phyloP scores from a whole-genome alignment of 2,113 vertebrate species.

The Pituophis catenifer region DNA sequence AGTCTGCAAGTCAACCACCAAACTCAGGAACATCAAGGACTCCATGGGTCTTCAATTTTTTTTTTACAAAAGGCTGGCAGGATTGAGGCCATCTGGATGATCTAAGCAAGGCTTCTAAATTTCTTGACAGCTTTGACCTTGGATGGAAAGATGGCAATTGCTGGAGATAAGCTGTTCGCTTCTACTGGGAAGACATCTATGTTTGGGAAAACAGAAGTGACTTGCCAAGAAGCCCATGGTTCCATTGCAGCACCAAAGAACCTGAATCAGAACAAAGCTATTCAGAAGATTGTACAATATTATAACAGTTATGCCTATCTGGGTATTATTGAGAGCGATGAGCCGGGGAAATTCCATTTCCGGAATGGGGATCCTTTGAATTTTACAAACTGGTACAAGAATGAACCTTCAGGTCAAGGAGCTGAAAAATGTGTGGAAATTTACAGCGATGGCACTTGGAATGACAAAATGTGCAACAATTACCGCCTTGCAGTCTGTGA shows the following conservation, averaged over 20 bases:
- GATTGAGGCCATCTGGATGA: background rate
- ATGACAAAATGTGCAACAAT: constrained; percentile 60
- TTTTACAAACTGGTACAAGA: constrained; percentile 67
- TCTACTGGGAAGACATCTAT: constrained; percentile 60
- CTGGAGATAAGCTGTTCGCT: constrained; percentile 64
- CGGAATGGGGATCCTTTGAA: constrained; percentile 51
- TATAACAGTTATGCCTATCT: constrained; percentile 67
- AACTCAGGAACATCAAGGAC: background rate
- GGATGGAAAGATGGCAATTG: constrained; percentile 48
- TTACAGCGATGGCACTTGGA: constrained; percentile 72
- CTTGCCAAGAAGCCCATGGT: constrained; percentile 61
- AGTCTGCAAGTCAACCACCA: background rate
- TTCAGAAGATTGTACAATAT: constrained; percentile 51
- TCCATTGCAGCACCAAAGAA: constrained; percentile 58
- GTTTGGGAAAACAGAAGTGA: constrained; percentile 50
- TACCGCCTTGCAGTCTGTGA: constrained; percentile 65
- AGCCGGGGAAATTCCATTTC: constrained; percentile 45
- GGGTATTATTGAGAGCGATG: constrained; percentile 55
- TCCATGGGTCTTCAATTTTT: background rate
- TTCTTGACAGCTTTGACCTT: constrained; percentile 63
- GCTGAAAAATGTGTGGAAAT: constrained; percentile 74
- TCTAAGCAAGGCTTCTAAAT: background rate
- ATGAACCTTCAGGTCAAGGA: constrained; percentile 63
- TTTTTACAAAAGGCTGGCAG: background rate
- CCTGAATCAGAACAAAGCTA: constrained; percentile 65